These are phyloP conservation scores for Verasper variegatus DNA, from an alignment of 2,113 vertebrate genomes.

Conservation along the genomic window DNA sequence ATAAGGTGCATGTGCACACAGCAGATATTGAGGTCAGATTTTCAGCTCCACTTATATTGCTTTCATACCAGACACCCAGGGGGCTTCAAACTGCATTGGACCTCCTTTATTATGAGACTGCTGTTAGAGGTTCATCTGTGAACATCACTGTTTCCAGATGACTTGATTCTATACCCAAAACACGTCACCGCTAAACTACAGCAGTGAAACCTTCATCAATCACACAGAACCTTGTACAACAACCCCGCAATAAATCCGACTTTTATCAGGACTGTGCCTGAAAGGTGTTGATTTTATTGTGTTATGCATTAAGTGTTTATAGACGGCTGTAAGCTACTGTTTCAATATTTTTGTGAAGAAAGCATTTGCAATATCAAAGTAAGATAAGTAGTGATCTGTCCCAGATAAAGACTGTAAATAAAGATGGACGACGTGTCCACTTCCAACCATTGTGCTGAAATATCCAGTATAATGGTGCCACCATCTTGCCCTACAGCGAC, in stretches of 20 bases:
- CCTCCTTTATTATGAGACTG: not conserved
- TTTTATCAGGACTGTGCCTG: not conserved
- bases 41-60: slow-evolving; percentile 55
- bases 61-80: slow-evolving; percentile 7
- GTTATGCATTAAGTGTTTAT: not conserved
- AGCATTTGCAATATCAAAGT: not conserved
- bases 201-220: not conserved
- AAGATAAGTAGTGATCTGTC: not conserved
- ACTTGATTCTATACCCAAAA: too few relatives aligned
- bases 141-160: too few relatives aligned
- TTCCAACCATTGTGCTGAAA: too few relatives aligned
- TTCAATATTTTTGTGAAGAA: too few relatives aligned
- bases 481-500: too few relatives aligned
- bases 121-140: too few relatives aligned
- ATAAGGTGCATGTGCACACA: not conserved
- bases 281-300: not conserved
- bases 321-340: not conserved
- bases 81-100: slow-evolving; percentile 1
- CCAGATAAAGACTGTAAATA: too few relatives aligned
- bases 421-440: too few relatives aligned
- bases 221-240: not conserved
- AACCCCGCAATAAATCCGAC: not conserved
- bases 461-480: too few relatives aligned
- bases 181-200: not conserved
- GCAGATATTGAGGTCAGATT: slow-evolving; percentile 2